Conservation (phyloP, 2,113 vertebrate genomes). For the Paraplagusia blochii region DNA sequence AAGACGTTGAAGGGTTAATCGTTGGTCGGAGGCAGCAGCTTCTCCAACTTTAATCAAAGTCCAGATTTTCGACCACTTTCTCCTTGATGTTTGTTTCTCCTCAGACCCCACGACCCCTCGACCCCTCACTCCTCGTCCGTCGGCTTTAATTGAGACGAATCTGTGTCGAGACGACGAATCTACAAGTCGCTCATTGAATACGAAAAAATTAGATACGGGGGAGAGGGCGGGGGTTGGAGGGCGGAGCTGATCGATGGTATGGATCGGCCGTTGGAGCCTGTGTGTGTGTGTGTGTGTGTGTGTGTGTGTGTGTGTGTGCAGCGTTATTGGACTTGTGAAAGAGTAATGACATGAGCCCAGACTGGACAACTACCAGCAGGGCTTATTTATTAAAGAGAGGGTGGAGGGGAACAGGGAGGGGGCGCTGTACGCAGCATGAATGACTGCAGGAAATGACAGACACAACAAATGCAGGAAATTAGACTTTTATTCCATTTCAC, state of each 20-base stretch:
- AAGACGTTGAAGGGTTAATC: too few species aligned
- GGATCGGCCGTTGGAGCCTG: constrained; percentile 65
- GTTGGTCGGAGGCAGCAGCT: too few species aligned
- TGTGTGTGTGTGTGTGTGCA: constrained; percentile 25
- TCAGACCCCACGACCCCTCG: constrained; percentile 33
- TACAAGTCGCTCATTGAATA: constrained; percentile 76
- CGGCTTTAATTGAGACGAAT: constrained; percentile 78
- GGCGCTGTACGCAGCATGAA: constrained; percentile 47
- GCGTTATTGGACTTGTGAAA: constrained; percentile 76
- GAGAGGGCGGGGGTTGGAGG: constrained; percentile 38
- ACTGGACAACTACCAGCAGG: constrained; percentile 73
- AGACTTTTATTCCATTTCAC: constrained; percentile 36
- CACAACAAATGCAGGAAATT: constrained; percentile 48
- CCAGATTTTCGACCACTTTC: constrained; percentile 20
- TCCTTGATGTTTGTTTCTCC: constrained; percentile 5
- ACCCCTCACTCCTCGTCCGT: constrained; percentile 26
- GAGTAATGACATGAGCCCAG: constrained; percentile 75
- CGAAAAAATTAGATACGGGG: constrained; percentile 74
- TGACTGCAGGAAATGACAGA: constrained; percentile 33
- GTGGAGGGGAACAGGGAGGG: constrained; percentile 43
- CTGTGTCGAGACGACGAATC: constrained; percentile 70
- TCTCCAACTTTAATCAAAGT: too few species aligned
- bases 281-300: constrained; percentile 21
- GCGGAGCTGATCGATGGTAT: constrained; percentile 82
- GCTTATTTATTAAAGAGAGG: constrained; percentile 74